Evolutionary conservation across 2,888 invertebrate species (phyloP), one percentile per base, ranked within the genome.

Genomic region (Hololepta plana): DNA sequence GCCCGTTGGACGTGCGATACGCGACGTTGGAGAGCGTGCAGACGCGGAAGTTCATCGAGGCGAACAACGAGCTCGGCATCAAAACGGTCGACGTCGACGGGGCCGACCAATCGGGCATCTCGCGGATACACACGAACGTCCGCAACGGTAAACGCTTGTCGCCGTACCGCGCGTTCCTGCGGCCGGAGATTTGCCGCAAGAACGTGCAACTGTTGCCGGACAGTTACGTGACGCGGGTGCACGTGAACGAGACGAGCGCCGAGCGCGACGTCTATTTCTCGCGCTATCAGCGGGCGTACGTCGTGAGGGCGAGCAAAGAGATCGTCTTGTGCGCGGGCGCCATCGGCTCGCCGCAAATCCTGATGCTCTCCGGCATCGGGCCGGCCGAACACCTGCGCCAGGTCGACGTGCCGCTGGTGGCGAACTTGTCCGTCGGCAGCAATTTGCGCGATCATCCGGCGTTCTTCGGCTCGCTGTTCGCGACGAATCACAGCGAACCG

Each of bases 311-410:
- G 1, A 54, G 60, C 21, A 67, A 62, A 38, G 77, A 77, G 51
- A 67, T 84, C 0, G 71, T 85, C 28, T 34, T 82, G 3, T 68
- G 74, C 6, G 79, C 72, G 2, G 84, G 84, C 1, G 67, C 81
- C 1, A 71, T 85, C 30, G 80, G 77, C 38, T 33, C 43, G 6
- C 44, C 45, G 1, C 43, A 42, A 28, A 23, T 46, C 2, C 26
- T 46, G 7, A 41, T 44, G 42, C 24, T 45, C 4, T 44, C 43
- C 11, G 46, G 45, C 10, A 32, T 46, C n/a, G 46, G 46, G 3
- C 45, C 45, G 2, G 24, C 30, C 21, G 24, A 34, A 4, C 37
- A 42, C 12, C 25, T 46, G 10, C 13, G 30, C 11, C 26, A 34
- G 13, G 21, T 38, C 4, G 28, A 32, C 4, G 45, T 46, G 12